phyloP scores from a whole-genome alignment of 2,888 invertebrate species.

The Yponomeuta evonymella region DNA sequence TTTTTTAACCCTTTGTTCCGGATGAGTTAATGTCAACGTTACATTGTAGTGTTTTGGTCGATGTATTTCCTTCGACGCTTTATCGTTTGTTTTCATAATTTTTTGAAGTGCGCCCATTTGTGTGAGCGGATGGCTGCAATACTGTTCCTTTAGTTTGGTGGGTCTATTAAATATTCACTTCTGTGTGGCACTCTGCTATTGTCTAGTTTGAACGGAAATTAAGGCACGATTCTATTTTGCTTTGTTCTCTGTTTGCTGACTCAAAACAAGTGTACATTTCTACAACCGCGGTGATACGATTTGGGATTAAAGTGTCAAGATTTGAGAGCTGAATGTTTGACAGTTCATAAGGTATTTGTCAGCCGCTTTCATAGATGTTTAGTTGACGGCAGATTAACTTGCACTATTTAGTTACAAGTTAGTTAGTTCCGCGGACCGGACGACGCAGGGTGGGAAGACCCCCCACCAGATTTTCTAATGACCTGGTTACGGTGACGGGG shows the following conservation, averaged over 20 bases:
- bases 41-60: conserved; percentile 50
- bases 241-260: neutral
- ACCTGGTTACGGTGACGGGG: too few species aligned
- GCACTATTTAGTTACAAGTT: too few species aligned
- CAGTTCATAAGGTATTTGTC: too few species aligned
- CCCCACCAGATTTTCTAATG: too few species aligned
- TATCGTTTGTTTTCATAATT: conserved; percentile 62
- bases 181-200: neutral
- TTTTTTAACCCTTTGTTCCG: conserved; percentile 49
- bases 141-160: neutral
- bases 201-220: neutral
- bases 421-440: too few species aligned
- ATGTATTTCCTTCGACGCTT: conserved; percentile 54
- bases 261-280: neutral
- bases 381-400: too few species aligned
- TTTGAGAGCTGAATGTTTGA: too few species aligned
- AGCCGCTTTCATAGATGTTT: too few species aligned
- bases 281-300: too few species aligned
- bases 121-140: neutral
- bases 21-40: conserved; percentile 46
- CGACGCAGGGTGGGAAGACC: too few species aligned
- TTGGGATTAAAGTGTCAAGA: too few species aligned
- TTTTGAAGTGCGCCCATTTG: conserved; percentile 41
- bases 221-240: neutral
- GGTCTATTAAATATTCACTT: neutral